Base-by-base conservation (phyloP, 2,113 vertebrate genomes). In the Sialia sialis region DNA sequence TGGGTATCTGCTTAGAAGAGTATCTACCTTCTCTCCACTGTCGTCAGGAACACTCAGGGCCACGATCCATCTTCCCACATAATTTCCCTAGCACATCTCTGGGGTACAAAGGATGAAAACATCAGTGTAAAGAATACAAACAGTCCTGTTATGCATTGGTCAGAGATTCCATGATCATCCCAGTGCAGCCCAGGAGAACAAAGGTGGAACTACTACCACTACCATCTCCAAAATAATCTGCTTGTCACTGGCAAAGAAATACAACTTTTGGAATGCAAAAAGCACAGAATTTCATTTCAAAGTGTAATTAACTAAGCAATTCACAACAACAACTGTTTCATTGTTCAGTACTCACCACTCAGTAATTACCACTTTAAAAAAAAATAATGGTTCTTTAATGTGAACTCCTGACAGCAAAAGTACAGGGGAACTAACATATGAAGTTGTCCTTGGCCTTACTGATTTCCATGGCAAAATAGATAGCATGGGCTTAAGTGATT, bases 71-170 rank as follows among this genome's bases (percentile, higher is more conserved):
- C 26, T 60, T 26, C 30, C 26, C 18, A 10, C 0, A 0, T 8
- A 39, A 85, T 43, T 36, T 34, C n/a, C 29, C 16, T 15, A 21
- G 15, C 4, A 20, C 20, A 59, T 8, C 38, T 48, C 18, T 38
- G 26, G 58, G 56, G 19, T 16, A 36, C 16, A 51, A 41, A 36
- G 21, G 11, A 51, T 20, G 39, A 48, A 77, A 43, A 7, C 38
- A 5, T 26, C 58, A 55, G 3, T 8, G 25, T 12, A 30, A 70
- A 18, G 32, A 76, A 10, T 1, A 32, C 19, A 21, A 86, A 21
- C 16, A 59, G 9, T 7, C 13, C 20, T 51, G 23, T 18, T 44
- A 3, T 4, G 17, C 15, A 19, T 15, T 0, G 0, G 3, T 21
- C 16, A 17, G 16, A 0, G 0, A 22, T 51, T 56, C 7, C 1